phyloP scores from a whole-genome alignment of 2,113 vertebrate genomes.

The Polyodon spathula region DNA sequence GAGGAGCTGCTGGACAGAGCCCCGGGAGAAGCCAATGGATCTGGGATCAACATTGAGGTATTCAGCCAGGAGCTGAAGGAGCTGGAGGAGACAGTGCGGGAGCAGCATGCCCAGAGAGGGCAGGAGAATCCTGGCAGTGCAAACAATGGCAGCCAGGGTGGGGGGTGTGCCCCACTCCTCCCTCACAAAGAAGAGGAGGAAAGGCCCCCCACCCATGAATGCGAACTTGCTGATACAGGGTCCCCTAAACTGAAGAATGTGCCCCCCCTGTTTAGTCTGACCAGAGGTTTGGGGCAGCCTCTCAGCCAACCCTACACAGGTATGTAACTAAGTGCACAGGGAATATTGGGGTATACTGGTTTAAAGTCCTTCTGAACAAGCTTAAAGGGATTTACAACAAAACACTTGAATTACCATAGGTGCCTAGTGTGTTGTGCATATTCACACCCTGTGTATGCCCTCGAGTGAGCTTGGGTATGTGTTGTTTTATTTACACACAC shows the following conservation, averaged over 20 bases:
- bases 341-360: no score
- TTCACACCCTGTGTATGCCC: no score
- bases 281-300: conserved; percentile 54
- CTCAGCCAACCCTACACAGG: conserved; percentile 82
- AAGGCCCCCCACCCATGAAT: conserved; percentile 34
- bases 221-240: conserved; percentile 14
- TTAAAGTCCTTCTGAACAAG: no score
- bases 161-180: conserved; percentile 26
- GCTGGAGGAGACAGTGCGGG: conserved; percentile 68
- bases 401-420: no score
- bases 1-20: conserved; percentile 64
- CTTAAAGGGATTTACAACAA: no score
- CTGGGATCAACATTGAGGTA: conserved; percentile 68
- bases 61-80: conserved; percentile 77
- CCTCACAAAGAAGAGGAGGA: conserved; percentile 45
- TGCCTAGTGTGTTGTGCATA: no score
- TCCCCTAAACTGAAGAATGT: conserved; percentile 34
- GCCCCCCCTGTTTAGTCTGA: conserved; percentile 52
- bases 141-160: conserved; percentile 37
- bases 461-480: no score
- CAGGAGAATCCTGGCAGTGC: conserved; percentile 18
- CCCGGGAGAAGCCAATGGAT: conserved; percentile 44
- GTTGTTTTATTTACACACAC: no score
- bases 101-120: conserved; percentile 19
- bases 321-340: conserved; percentile 33